These are phyloP conservation scores for Syngnathus floridae DNA, from an alignment of 2,113 vertebrate genomes.

Conservation along the genomic window DNA sequence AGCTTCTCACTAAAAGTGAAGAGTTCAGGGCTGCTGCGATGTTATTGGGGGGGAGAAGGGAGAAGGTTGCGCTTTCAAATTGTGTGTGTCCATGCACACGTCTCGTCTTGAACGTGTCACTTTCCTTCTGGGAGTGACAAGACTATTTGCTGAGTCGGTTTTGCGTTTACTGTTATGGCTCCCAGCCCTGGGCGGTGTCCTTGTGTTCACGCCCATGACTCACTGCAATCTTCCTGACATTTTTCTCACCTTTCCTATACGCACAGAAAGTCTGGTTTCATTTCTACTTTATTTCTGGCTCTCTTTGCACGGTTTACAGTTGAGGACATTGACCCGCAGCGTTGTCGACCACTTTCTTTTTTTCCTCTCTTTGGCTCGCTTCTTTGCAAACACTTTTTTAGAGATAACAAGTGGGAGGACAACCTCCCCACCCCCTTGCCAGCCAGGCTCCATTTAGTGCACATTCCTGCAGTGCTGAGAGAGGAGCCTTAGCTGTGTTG, in stretches of 20 bases:
- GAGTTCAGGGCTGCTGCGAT: neutral
- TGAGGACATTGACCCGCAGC: slow-evolving; percentile 3
- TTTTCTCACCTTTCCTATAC: slow-evolving; percentile 59
- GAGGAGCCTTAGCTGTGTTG: slow-evolving; percentile 33
- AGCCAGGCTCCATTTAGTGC: slow-evolving; percentile 28
- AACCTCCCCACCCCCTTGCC: slow-evolving; percentile 31
- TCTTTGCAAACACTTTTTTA: slow-evolving; percentile 49
- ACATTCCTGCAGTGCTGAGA: slow-evolving; percentile 61
- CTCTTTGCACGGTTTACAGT: neutral
- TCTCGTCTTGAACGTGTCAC: neutral
- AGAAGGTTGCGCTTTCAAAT: neutral
- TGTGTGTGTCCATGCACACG: neutral
- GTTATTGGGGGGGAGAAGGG: neutral
- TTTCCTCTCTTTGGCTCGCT: slow-evolving; percentile 1
- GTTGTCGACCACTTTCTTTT: neutral
- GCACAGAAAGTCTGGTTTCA: neutral
- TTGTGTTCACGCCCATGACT: slow-evolving; percentile 41
- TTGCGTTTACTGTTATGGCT: slow-evolving; percentile 20
- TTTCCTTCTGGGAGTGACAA: slow-evolving; percentile 16
- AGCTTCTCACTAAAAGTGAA: neutral
- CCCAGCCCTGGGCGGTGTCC: slow-evolving; percentile 9
- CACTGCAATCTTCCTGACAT: slow-evolving; percentile 49
- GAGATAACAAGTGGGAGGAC: slow-evolving; percentile 42
- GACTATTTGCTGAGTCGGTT: slow-evolving; percentile 31
- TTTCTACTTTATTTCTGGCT: neutral